phyloP scores from a whole-genome alignment of 1,140 invertebrate species.

The Drosophila kanapiae region DNA sequence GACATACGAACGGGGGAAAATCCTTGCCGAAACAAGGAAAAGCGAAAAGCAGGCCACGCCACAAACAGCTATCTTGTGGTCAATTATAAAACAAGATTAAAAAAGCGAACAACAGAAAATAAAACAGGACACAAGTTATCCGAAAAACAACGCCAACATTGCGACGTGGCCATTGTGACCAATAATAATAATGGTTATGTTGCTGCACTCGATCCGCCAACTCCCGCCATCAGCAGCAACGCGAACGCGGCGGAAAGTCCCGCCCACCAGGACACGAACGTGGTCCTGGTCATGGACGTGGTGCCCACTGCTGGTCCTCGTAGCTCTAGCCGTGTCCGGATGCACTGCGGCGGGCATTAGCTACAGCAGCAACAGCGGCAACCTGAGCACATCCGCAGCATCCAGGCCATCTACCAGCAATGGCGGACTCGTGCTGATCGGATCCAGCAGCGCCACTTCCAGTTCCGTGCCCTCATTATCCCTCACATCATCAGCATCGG shows the following conservation, averaged over 20 bases:
- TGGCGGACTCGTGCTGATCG: slow-evolving; percentile 71
- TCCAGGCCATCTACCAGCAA: slow-evolving; percentile 43
- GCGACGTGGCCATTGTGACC: slow-evolving; percentile 73
- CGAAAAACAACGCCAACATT: slow-evolving; percentile 54
- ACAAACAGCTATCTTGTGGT: slow-evolving; percentile 75
- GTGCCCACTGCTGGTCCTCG: slow-evolving; percentile 16
- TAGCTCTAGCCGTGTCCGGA: slow-evolving; percentile 35
- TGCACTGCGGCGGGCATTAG: slow-evolving; percentile 54
- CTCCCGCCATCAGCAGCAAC: slow-evolving; percentile 67
- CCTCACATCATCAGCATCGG: slow-evolving; percentile 68
- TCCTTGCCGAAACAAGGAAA: slow-evolving; percentile 25
- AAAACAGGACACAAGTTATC: slow-evolving; percentile 36
- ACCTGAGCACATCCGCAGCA: slow-evolving; percentile 55
- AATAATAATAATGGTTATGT: slow-evolving; percentile 81
- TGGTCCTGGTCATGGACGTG: slow-evolving; percentile 7
- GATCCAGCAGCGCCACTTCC: slow-evolving; percentile 56
- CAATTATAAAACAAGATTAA: slow-evolving; percentile 49
- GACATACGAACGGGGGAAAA: slow-evolving; percentile 9
- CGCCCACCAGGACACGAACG: slow-evolving; percentile 29
- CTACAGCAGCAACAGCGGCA: slow-evolving; percentile 60
- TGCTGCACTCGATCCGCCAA: slow-evolving; percentile 71
- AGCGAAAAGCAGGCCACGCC: slow-evolving; percentile 59
- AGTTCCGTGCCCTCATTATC: slow-evolving; percentile 74
- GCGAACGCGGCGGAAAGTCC: slow-evolving; percentile 56
- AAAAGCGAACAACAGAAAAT: slow-evolving; percentile 25